Evolutionary conservation across 2,888 invertebrate species (phyloP).

Genomic region (Brachylomia viminalis): DNA sequence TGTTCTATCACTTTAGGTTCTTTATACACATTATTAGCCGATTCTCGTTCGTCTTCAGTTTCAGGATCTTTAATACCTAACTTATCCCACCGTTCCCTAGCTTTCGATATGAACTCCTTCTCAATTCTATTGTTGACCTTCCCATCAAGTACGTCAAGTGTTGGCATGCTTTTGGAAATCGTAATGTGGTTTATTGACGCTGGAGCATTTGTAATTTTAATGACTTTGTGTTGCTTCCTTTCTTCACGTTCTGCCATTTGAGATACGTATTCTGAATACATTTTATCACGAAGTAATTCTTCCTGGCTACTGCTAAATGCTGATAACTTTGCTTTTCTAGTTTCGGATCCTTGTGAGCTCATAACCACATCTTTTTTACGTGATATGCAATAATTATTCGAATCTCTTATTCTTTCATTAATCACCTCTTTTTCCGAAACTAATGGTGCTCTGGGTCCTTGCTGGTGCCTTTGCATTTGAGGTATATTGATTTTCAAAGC

Average conservation of each 20-base stretch:
- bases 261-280: slow-evolving; percentile 96
- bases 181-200: slow-evolving; percentile 69
- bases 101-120: slow-evolving; percentile 94
- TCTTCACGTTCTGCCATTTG: slow-evolving; percentile 95
- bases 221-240: slow-evolving; percentile 94
- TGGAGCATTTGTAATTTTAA: slow-evolving; percentile 93
- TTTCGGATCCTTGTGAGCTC: slow-evolving; percentile 65
- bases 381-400: slow-evolving; percentile 84
- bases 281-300: slow-evolving; percentile 94
- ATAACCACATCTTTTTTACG: slow-evolving; percentile 85
- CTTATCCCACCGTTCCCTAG: slow-evolving; percentile 93
- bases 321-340: slow-evolving; percentile 75
- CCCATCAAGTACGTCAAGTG: slow-evolving; percentile 79
- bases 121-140: slow-evolving; percentile 91
- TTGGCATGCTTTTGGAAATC: slow-evolving; percentile 83
- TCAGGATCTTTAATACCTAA: slow-evolving; percentile 92
- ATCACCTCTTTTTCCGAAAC: slow-evolving; percentile 80
- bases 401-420: slow-evolving; percentile 71
- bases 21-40: slow-evolving; percentile 77
- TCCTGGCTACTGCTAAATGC: slow-evolving; percentile 92
- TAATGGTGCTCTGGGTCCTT: slow-evolving; percentile 83
- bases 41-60: slow-evolving; percentile 91
- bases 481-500: slow-evolving; percentile 77
- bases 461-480: slow-evolving; percentile 67
- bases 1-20: slow-evolving; percentile 86